A percentile compares a stretch with the other conserved stretches of the same genome.
Evolutionary conservation across 2,797 vertebrate species (phyloP).

Genomic region (Melopsittacus undulatus): DNA sequence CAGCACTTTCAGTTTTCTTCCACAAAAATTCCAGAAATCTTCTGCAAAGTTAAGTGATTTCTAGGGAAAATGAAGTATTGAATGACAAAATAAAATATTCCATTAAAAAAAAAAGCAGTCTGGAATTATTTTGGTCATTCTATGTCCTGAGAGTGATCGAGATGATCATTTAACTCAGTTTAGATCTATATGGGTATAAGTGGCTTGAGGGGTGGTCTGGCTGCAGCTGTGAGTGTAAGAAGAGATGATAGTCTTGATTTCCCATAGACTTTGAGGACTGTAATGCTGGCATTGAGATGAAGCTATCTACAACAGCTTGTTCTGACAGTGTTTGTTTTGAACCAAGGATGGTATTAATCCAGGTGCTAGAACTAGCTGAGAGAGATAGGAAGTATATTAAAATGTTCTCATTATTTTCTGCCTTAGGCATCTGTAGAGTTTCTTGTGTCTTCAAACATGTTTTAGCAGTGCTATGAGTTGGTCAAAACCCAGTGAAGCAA

Average conservation of each 20-base stretch:
- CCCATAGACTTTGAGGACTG: background rate
- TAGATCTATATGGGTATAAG: background rate
- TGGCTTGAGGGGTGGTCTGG: background rate
- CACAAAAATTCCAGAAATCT: background rate
- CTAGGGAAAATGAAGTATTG: background rate
- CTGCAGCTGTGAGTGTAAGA: background rate
- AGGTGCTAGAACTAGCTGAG: background rate
- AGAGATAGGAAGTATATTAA: background rate
- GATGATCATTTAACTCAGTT: background rate
- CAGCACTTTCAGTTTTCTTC: background rate
- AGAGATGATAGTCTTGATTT: background rate
- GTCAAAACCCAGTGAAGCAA: background rate
- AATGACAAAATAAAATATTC: background rate
- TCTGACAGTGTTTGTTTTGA: background rate
- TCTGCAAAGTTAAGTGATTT: background rate
- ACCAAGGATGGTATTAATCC: background rate
- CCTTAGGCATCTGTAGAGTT: background rate
- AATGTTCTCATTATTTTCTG: background rate
- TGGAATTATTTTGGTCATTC: background rate
- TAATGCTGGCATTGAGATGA: background rate
- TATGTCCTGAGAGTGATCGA: background rate
- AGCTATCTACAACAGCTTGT: background rate
- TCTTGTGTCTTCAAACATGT: background rate
- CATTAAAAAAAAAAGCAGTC: background rate
- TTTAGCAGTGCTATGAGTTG: background rate